Base-by-base conservation (phyloP, 2,888 invertebrate species). In the Hydraecia micacea region DNA sequence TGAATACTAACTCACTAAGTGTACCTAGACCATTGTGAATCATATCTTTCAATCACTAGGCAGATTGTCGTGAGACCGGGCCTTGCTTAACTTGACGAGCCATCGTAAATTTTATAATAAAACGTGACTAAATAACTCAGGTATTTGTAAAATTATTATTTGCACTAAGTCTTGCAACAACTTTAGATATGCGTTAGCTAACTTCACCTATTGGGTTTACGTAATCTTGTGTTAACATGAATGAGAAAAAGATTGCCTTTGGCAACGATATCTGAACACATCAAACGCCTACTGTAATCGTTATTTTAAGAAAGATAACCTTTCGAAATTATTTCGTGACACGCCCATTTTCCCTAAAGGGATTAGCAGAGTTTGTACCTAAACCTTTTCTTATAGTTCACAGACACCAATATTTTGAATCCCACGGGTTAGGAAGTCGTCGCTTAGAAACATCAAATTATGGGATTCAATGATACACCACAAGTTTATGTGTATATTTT, bases 11-110 rank as follows among this genome's bases (percentile, higher is more conserved):
- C 46, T 46, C 58, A 75, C 36, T 60, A 68, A 71, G 74, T 75
- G 55, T 52, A 36, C 58, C 58, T 46, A 63, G 42, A 62, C 60
- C 42, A 73, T 85, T 85, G 81, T 85, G 15, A 73, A 62, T 70
- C 72, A 75, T 83, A 85, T 85, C 85, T 85, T 75, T 81, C 73
- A 85, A 85, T 83, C 85, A 83, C 49, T 18, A 21, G 39, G 8
- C 52, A 62, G 58, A 39, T 65, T 72, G 70, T 83, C 86, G 78
- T 84, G 83, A 67, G 83, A 84, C 58, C 52, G 60, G 42, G 25
- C 60, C 60, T 71, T 55, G 55, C 70, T 65, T 63, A 83, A 70
- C 75, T 66, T 67, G 69, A 75, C 73, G 69, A 73, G 36, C 36
- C 42, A 78, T 74, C 79, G 75, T 79, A 77, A 65, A 82, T 73